Base-by-base conservation (phyloP, 2,797 vertebrate genomes). In the Brachyrhaphis roseni region DNA sequence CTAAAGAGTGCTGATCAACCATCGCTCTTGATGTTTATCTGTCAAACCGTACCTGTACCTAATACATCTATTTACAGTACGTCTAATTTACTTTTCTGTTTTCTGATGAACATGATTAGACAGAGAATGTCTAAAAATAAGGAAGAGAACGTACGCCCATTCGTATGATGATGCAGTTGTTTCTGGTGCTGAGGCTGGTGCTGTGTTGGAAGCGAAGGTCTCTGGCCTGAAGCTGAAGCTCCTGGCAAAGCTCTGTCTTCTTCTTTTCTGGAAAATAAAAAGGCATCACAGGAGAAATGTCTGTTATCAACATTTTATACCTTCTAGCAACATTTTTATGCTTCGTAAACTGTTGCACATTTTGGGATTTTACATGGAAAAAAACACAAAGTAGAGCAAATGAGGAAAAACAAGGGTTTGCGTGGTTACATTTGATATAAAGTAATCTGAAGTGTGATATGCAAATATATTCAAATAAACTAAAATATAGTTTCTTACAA, bases 141-240 rank as follows among this genome's bases (percentile, higher is more conserved):
- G 8, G 70, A 53, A 53, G 3, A 43, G 41, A 76, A 34, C 64
- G 74, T 94, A 99, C 98, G 96, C 97, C 97, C 97, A 99, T 98
- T 81, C 98, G 95, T 88, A 99, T 86, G 82, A 99, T 98, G 28
- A 99, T 97, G 88, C 95, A 97, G 89, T 98, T 98, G 94, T 97
- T 99, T 83, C 98, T 96, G 11, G 97, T 90, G n/a, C 95, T 96
- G 86, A 99, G 96, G 94, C 96, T 98, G 91, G 97, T 96, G 28
- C 96, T 94, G 77, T 99, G 98, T 82, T 99, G 98, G 89, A 99
- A 99, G 77, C 98, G 95, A 76, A 99, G 91, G 89, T 99, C 98
- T 94, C 98, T 95, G 74, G 98, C 97, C 87, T 99, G 98, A 86
- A 99, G 97, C 87, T 97, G 95, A 70, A 99, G 82, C 82, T 99